These are phyloP conservation scores for Beaufortia kweichowensis DNA, from an alignment of 2,113 vertebrate species.

Conservation along the genomic window DNA sequence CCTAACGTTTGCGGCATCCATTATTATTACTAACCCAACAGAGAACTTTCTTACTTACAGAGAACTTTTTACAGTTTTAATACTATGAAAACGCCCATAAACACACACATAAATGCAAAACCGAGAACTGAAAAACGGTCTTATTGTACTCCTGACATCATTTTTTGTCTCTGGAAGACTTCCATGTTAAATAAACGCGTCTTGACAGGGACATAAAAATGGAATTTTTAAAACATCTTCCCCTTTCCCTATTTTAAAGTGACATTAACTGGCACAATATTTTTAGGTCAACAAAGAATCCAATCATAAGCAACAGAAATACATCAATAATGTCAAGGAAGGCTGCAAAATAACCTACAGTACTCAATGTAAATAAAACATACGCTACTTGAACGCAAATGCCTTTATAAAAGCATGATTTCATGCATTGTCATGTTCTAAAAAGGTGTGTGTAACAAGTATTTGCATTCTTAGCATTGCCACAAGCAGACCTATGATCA, in stretches of 20 bases:
- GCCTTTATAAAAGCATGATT: neutral
- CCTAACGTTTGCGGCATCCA: neutral
- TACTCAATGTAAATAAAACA: neutral
- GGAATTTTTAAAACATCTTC: neutral
- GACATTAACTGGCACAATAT: too few relatives aligned
- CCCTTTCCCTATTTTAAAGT: neutral
- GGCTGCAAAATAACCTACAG: neutral
- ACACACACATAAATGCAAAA: neutral
- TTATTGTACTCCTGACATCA: neutral
- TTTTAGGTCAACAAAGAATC: neutral
- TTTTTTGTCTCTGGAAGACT: neutral
- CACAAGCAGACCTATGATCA: neutral
- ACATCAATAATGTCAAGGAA: too few relatives aligned
- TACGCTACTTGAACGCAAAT: neutral
- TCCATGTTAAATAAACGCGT: neutral
- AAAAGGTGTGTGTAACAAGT: too few relatives aligned
- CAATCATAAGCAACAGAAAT: too few relatives aligned
- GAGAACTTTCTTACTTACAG: too few relatives aligned
- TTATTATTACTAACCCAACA: neutral
- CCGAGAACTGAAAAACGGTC: neutral
- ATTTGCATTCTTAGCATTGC: neutral
- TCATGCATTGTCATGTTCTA: neutral
- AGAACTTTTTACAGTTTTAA: conserved; percentile 2
- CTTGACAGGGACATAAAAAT: neutral
- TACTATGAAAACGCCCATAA: neutral